phyloP scores from a whole-genome alignment of 2,113 vertebrate species.

The Nothobranchius furzeri region DNA sequence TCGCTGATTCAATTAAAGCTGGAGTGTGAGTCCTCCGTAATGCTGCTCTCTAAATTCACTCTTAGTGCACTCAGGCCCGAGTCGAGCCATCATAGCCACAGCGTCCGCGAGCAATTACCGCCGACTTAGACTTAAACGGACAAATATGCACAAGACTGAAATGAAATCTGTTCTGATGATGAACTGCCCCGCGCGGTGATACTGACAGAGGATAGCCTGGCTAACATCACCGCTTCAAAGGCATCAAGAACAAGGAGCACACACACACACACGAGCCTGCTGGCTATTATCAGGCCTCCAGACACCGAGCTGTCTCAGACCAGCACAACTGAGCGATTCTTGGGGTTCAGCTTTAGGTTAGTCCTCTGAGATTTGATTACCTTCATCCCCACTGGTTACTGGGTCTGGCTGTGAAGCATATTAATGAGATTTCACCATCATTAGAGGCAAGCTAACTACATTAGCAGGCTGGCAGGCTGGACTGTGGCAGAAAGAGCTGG shows the following conservation, averaged over 20 bases:
- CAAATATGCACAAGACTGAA: constrained; percentile 54
- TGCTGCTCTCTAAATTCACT: constrained; percentile 63
- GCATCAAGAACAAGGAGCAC: constrained; percentile 26
- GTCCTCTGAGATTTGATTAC: constrained; percentile 77
- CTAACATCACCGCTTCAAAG: constrained; percentile 73
- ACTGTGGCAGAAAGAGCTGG: constrained; percentile 47
- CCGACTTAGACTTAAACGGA: constrained; percentile 52
- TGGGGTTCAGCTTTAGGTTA: constrained; percentile 77
- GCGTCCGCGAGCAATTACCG: constrained; percentile 62
- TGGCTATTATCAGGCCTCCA: constrained; percentile 61
- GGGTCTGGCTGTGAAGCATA: constrained; percentile 77
- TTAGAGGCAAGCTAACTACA: constrained; percentile 73
- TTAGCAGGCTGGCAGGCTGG: constrained; percentile 70
- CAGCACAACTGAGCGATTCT: constrained; percentile 52
- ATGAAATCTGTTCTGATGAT: constrained; percentile 65
- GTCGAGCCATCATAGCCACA: constrained; percentile 37
- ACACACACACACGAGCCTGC: constrained; percentile 43
- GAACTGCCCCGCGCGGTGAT: constrained; percentile 40
- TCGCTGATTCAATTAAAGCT: constrained; percentile 69
- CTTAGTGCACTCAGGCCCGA: constrained; percentile 61
- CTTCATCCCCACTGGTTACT: constrained; percentile 73
- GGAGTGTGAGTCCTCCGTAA: constrained; percentile 68
- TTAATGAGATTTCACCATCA: constrained; percentile 80
- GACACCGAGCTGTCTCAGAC: constrained; percentile 46
- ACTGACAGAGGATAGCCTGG: constrained; percentile 66